These are phyloP conservation scores for Lichenostomus cassidix DNA, from an alignment of 2,113 vertebrate genomes.

Conservation along the genomic window DNA sequence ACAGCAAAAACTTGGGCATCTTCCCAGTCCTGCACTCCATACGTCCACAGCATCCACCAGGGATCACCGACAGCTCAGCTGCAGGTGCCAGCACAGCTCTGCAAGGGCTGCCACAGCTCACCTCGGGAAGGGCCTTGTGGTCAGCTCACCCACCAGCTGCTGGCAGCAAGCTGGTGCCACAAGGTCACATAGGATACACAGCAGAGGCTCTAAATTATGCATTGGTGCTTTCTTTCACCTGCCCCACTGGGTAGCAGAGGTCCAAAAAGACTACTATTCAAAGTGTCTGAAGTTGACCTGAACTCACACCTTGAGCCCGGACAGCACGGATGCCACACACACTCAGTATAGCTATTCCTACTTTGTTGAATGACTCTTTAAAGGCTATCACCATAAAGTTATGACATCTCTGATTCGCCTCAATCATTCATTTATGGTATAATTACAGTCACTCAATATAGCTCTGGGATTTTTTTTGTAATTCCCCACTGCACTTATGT, in stretches of 20 bases:
- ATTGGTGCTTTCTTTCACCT: background rate
- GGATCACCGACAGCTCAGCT: background rate
- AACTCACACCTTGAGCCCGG: background rate
- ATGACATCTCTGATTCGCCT: background rate
- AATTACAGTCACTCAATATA: background rate
- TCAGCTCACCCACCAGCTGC: background rate
- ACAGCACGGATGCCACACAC: background rate
- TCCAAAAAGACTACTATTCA: background rate
- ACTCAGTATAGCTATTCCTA: background rate
- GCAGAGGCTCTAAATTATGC: background rate
- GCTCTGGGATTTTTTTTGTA: background rate
- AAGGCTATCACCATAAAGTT: background rate
- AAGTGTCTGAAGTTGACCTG: background rate
- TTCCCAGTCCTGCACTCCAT: background rate
- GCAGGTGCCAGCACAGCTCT: background rate
- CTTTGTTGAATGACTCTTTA: background rate
- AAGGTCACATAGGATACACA: accelerated
- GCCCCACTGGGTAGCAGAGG: background rate
- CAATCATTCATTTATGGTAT: background rate
- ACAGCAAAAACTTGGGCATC: background rate
- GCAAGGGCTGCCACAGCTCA: background rate
- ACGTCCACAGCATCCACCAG: background rate
- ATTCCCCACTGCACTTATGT: background rate
- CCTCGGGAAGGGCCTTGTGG: accelerated
- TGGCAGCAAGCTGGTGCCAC: background rate